These are phyloP conservation scores for Astreopora myriophthalma DNA, from an alignment of 64 coral and sea anemone genomes.

Conservation along the genomic window DNA sequence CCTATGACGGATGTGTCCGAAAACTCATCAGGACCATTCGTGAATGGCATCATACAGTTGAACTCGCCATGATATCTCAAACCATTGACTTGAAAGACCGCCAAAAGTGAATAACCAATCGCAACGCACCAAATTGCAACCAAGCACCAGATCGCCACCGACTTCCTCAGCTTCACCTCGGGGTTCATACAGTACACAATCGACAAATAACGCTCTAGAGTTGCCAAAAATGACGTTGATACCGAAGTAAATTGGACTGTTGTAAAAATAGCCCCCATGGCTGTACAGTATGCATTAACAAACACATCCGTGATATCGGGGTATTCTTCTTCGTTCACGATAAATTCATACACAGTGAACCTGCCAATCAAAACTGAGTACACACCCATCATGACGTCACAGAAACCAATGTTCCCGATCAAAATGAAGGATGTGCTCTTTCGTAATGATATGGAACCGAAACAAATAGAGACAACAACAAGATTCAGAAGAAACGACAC, in stretches of 20 bases:
- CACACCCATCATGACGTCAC: constrained; percentile 53
- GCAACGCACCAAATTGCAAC: constrained; percentile 18
- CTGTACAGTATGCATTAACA: constrained; percentile 47
- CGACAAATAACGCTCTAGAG: constrained; percentile 35
- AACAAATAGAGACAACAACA: constrained; percentile 14
- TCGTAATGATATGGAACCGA: not conserved
- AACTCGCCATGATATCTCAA: constrained; percentile 67
- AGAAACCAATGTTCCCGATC: constrained; percentile 46
- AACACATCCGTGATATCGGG: constrained; percentile 17
- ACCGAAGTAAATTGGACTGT: constrained; percentile 36
- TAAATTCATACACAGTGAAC: constrained; percentile 69
- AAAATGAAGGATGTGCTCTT: constrained; percentile 56
- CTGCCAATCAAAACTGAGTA: constrained; percentile 54
- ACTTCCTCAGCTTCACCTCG: not conserved
- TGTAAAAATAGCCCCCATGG: constrained; percentile 55
- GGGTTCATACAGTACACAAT: constrained; percentile 69
- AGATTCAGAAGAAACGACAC: constrained; percentile 28
- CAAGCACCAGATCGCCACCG: not conserved
- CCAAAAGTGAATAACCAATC: constrained; percentile 34
- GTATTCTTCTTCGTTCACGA: constrained; percentile 14
- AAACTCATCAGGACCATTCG: not conserved
- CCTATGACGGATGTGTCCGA: not conserved
- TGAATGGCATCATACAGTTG: constrained; percentile 67
- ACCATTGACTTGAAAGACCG: constrained; percentile 40
- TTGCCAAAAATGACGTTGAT: constrained; percentile 36